Evolutionary conservation across 2,797 vertebrate genomes (phyloP).

Genomic region (Ispidina lecontei): DNA sequence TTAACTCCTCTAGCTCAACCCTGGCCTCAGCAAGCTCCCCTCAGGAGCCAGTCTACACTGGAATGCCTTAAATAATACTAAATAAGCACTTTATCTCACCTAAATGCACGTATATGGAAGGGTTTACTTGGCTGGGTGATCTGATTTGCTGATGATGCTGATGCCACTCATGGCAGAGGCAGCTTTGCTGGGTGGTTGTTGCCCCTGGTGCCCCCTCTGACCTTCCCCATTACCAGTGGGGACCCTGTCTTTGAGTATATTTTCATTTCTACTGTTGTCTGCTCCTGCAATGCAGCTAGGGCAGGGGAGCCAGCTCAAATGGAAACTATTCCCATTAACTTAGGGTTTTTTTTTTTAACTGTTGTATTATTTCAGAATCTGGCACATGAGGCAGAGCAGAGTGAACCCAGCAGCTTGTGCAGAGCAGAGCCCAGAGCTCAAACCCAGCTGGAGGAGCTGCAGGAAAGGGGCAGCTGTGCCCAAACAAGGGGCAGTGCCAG

Average conservation of each 20-base stretch:
- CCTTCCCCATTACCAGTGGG: neutral
- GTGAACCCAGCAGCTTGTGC: neutral
- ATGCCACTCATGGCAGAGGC: neutral
- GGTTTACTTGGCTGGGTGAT: neutral
- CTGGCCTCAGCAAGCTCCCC: neutral
- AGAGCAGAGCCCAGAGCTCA: neutral
- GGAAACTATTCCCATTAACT: neutral
- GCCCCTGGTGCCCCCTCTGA: neutral
- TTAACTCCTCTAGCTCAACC: neutral
- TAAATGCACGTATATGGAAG: neutral
- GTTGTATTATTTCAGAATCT: neutral
- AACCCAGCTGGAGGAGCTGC: rapidly evolving
- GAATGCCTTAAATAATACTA: neutral
- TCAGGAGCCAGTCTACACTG: neutral
- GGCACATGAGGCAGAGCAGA: neutral
- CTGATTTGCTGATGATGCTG: neutral
- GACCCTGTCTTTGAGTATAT: neutral
- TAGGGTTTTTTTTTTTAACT: neutral
- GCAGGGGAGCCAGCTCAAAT: neutral
- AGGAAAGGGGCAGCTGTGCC: neutral
- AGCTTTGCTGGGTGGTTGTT: neutral
- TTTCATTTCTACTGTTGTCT: neutral
- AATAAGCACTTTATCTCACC: neutral
- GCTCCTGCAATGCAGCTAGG: neutral
- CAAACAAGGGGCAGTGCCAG: neutral